Conservation (phyloP, 64 coral and sea anemone species). For the Exaiptasia diaphana region DNA sequence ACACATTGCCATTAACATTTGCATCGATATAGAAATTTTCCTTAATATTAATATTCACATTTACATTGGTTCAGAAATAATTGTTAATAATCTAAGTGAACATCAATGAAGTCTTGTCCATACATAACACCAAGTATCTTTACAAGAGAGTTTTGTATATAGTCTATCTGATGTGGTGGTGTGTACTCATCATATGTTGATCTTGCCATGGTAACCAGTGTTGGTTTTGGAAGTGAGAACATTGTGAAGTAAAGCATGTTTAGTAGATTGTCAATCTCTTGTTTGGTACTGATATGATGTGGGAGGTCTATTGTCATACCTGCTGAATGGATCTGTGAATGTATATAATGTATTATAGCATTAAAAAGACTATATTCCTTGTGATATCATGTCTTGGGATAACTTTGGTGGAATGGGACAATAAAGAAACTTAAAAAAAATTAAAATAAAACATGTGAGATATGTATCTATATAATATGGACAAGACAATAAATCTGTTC, state of each 20-base stretch:
- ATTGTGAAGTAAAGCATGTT: conserved; percentile 30
- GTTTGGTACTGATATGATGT: conserved; percentile 73
- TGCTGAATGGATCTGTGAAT: conserved; percentile 79
- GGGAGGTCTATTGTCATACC: conserved; percentile 91
- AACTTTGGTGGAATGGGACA: no score
- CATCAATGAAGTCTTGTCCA: conserved; percentile 15
- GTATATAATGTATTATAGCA: no score
- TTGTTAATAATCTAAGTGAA: not conserved
- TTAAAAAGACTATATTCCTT: not conserved
- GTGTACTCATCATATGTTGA: conserved; percentile 68
- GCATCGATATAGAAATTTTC: no score
- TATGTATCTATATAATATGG: no score
- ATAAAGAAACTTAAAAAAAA: no score
- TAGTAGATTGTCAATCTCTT: conserved; percentile 68
- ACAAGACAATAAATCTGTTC: no score
- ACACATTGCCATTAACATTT: no score
- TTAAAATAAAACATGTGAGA: no score
- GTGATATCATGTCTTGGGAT: no score
- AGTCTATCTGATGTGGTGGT: conserved; percentile 36
- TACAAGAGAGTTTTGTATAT: conserved; percentile 48
- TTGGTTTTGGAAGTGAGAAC: conserved; percentile 49
- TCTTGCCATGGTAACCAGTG: conserved; percentile 82
- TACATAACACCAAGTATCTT: conserved; percentile 2
- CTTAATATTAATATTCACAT: no score
- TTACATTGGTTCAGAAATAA: no score